Evolutionary conservation across 2,888 invertebrate genomes (phyloP), one percentile per base, ranked within the genome.

Genomic region (Coremacera marginata): DNA sequence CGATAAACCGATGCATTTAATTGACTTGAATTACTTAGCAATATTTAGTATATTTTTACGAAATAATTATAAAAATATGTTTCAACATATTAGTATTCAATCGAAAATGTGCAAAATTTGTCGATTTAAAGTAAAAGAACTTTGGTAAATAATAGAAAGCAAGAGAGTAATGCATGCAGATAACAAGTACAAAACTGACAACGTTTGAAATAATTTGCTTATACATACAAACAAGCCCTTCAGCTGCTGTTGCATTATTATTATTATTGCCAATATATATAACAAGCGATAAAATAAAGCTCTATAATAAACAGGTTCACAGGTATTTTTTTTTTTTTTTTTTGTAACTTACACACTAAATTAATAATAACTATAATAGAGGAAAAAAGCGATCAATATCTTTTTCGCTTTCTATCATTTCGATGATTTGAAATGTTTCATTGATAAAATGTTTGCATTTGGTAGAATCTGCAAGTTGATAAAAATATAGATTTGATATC

Each of bases 321-420:
- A 25, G 4, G 22, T 11, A 60, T 27, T 60, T 60, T 60, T 25
- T 27, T 60, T 25, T 60, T 3, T 7, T 14, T 25, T 25, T 9
- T 25, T 22, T 5, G 2, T 11, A 60, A n/a, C 27, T 25, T 70
- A 60, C 51, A 19, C 22, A 78, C 22, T 44, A 11, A 25, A 57
- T 16, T 63, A 27, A 25, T 31, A 14, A 44, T 5, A 49, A 27
- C n/a, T 62, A 76, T 34, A 63, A 62, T 5, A 37, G 74, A 16
- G 83, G 79, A 80, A 87, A 87, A 78, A 86, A 85, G 82, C 84
- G 85, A 55, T 88, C 85, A 78, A 88, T 85, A 76, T 88, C 88
- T 55, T 84, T 80, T 67, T 87, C 85, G 57, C 79, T 85, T 34
- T 83, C 82, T 70, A 88, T 87, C 83, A 85, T 86, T 77, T 84